Evolutionary conservation across 1,140 invertebrate genomes (phyloP), one percentile per base, ranked within the genome.

Genomic region (Delia radicum): DNA sequence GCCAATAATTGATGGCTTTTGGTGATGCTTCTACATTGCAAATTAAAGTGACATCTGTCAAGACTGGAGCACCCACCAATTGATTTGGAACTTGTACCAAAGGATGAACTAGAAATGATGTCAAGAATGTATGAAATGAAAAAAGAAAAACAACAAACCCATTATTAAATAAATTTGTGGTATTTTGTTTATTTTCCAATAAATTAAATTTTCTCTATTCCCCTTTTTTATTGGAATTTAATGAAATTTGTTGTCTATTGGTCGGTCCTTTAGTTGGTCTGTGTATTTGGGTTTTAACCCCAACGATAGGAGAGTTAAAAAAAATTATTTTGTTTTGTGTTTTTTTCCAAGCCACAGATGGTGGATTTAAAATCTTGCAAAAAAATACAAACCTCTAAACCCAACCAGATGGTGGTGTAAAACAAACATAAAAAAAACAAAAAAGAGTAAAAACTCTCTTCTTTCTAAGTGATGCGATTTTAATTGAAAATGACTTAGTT

Each of bases 1-100:
- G 94, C 94, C 94, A 95, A 82, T 94, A 95, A 89, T 95, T 95
- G 85, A 95, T 94, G 76, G 94, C 93, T 87, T 94, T 94, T 8
- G 94, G 94, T 29, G 93, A 94, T 73, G 93, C 94, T 85, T 95
- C 94, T 28, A 95, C 94, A 81, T 93, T 91, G 86, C 95, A 97
- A 85, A 95, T 92, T 75, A 97, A 89, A 37, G 93, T 94, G 78
- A 96, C 93, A 84, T 95, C 91, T 63, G 92, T 93, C 77, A 91
- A 91, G 76, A 91, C 89, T 72, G 94, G 93, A 72, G 93, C 94
- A 29, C 94, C 94, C 55, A 96, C 93, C 82, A 94, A 89, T 87
- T 94, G 93, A 87, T 94, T 94, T 81, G 92, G 93, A 78, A 94
- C 93, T 89, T 94, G 92, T 77, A 94, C 93, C 86, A 94, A 87